Base-by-base conservation (phyloP, 2,113 vertebrate species). In the Calonectris borealis region DNA sequence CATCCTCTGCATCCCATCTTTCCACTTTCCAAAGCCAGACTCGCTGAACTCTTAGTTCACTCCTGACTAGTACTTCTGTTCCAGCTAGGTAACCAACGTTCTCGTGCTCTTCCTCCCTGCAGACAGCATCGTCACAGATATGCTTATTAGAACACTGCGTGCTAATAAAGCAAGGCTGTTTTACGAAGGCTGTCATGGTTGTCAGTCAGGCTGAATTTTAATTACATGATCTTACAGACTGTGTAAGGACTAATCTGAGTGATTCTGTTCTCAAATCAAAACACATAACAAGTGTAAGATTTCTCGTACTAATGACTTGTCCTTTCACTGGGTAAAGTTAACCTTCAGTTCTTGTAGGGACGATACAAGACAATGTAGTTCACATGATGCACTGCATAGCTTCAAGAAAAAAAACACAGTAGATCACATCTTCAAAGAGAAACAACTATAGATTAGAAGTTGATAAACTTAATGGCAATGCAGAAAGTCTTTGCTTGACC, bases 111-210 rank as follows among this genome's bases (percentile, higher is more conserved):
- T 88, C 70, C 75, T 61, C 70, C n/a, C 36, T 34, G 4, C 65
- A 54, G 11, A 4, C 46, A 66, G 55, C 61, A 46, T 3, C 2
- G 1, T 19, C 90, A 26, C 5, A 1, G 17, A n/a, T 1, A 2
- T 0, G 0, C 8, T 36, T 15, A 77, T 42, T 55, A 77, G 80
- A 66, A 76, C 51, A 42, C 13, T 5, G 12, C 0, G 0, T n/a
- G 54, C 85, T 91, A 61, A 66, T 6, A 86, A 73, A 40, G 36
- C 61, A 22, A 2, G 1, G 84, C 62, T 55, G 2, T 3, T 62
- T 31, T 13, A 24, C 4, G 36, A 71, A 31, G 46, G 40, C 65
- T 78, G 82, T 26, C n/a, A 21, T 4, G 22, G 65, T 5, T 77
- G 64, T 38, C 90, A 51, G 34, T 34, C 44, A 80, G 64, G 21